Conservation (phyloP, 2,797 vertebrate species). For the Parotocinclus haroldoi region DNA sequence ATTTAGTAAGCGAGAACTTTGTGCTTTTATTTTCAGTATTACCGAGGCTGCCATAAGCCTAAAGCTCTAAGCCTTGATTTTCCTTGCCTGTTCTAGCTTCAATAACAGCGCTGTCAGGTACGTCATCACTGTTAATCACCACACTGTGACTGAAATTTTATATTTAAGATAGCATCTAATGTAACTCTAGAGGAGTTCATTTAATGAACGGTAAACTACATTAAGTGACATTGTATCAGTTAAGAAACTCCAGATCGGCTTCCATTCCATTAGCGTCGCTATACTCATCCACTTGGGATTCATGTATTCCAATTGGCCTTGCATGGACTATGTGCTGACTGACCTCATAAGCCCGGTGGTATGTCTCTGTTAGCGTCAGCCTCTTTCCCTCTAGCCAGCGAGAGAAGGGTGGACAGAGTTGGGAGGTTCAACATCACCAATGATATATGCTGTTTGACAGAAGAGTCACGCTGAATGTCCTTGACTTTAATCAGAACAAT, state of each 20-base stretch:
- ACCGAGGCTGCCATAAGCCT: constrained; percentile 9
- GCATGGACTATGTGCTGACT: constrained; percentile 40
- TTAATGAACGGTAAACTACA: constrained; percentile 16
- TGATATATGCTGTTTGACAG: constrained; percentile 93
- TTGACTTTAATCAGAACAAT: constrained; percentile 99
- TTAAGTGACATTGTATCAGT: constrained; percentile 10
- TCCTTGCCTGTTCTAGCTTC: constrained; percentile 15
- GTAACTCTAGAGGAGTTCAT: constrained; percentile 19
- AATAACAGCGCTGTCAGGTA: constrained; percentile 12
- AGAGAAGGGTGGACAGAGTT: constrained; percentile 48
- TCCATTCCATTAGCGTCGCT: constrained; percentile 38
- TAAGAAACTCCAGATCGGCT: constrained; percentile 1
- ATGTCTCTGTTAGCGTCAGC: constrained; percentile 41
- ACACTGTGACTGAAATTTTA: not conserved
- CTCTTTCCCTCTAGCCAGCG: constrained; percentile 28
- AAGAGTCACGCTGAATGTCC: constrained; percentile 94
- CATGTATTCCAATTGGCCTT: constrained; percentile 35
- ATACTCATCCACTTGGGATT: constrained; percentile 36
- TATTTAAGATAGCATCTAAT: too few relatives aligned
- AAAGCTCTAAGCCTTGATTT: constrained; percentile 23
- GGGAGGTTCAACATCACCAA: constrained; percentile 85
- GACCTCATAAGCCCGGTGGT: constrained; percentile 38
- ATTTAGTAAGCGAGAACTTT: constrained; percentile 22
- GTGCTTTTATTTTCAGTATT: constrained; percentile 21
- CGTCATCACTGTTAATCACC: too few relatives aligned